Conservation (phyloP, 2,888 invertebrate species). For the Drosophila mettleri region DNA sequence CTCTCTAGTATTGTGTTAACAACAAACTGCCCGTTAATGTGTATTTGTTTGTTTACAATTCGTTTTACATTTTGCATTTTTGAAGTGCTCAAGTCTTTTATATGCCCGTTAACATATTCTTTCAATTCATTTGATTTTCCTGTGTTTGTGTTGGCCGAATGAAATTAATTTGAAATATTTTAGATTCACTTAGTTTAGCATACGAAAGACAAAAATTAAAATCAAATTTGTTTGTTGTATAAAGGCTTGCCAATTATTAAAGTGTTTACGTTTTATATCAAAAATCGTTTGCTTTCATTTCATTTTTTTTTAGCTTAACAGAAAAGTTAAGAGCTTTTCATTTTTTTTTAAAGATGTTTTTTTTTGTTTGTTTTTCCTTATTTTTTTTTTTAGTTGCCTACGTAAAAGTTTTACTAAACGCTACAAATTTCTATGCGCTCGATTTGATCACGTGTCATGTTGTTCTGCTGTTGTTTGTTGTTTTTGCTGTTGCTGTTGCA, state of each 20-base stretch:
- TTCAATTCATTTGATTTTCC: constrained; percentile 22
- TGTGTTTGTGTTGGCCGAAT: constrained; percentile 47
- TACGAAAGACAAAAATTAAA: constrained; percentile 39
- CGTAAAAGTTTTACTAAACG: constrained; percentile 49
- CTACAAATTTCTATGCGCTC: constrained; percentile 70
- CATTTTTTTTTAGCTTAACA: constrained; percentile 18
- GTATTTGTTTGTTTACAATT: constrained; percentile 21
- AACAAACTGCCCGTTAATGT: constrained; percentile 41
- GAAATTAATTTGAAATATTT: constrained; percentile 35
- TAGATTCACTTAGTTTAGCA: constrained; percentile 40
- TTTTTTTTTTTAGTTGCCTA: constrained; percentile 28
- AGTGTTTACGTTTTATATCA: constrained; percentile 33
- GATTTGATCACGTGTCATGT: constrained; percentile 72
- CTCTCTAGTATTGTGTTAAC: constrained; percentile 16
- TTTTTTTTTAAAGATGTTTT: not conserved
- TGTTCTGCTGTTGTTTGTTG: constrained; percentile 38
- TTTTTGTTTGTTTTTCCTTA: not conserved
- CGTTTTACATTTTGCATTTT: constrained; percentile 46
- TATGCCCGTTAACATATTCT: constrained; percentile 33
- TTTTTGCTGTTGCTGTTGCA: constrained; percentile 20
- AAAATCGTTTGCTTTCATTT: constrained; percentile 30
- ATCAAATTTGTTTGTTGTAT: constrained; percentile 45
- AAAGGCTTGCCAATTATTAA: constrained; percentile 64
- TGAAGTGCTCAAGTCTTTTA: constrained; percentile 80
- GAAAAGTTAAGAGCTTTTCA: constrained; percentile 30